Evolutionary conservation across 2,888 invertebrate species (phyloP).

Genomic region (Orchesella flavescens): DNA sequence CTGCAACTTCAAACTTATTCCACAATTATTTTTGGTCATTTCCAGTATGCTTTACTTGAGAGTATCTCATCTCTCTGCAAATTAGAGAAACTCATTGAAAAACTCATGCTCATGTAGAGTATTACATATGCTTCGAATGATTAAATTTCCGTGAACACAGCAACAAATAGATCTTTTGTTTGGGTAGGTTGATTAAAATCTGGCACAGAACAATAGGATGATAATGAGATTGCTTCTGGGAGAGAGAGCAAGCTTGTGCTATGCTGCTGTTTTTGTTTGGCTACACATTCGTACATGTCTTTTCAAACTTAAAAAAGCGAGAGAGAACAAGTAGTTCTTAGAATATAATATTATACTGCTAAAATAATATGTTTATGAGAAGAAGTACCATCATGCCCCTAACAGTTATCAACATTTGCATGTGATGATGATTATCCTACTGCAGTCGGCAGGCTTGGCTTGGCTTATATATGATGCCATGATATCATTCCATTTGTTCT

Average conservation of each 20-base stretch:
- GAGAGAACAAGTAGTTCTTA: neutral
- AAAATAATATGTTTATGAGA: neutral
- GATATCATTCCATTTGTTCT: too few species aligned
- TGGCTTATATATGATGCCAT: too few species aligned
- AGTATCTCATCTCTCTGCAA: too few species aligned
- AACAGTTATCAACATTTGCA: too few species aligned
- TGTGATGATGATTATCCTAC: too few species aligned
- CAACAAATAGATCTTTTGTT: constrained; percentile 36
- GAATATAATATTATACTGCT: neutral
- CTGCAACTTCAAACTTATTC: neutral
- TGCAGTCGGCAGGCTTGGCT: too few species aligned
- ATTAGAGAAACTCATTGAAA: neutral
- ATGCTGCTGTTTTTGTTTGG: neutral
- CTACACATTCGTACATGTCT: neutral
- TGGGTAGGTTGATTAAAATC: constrained; percentile 51
- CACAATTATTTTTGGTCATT: neutral
- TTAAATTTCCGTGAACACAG: constrained; percentile 48
- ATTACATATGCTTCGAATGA: constrained; percentile 23
- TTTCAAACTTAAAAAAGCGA: neutral
- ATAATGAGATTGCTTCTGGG: constrained; percentile 48
- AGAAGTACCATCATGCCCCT: too few species aligned
- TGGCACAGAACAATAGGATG: constrained; percentile 46
- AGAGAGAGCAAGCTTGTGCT: constrained; percentile 1
- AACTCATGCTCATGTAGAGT: neutral
- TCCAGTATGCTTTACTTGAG: too few species aligned